Percentiles rank a stretch among this genome's conserved stretches.
These are phyloP conservation scores for Xiphophorus couchianus DNA, from an alignment of 2,113 vertebrate species.

Conservation along the genomic window DNA sequence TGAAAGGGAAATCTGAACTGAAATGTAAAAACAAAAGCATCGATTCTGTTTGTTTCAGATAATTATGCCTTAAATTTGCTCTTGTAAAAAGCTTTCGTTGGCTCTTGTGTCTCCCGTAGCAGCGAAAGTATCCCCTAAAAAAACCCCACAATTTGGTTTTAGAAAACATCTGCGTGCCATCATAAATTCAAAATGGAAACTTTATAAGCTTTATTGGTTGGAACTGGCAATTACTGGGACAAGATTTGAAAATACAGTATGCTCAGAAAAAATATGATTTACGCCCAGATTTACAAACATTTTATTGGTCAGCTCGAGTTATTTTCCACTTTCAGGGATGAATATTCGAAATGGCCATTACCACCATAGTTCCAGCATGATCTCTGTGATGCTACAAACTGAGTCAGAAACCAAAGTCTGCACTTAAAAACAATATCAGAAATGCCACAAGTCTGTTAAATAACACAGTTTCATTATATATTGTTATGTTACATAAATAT, in stretches of 20 bases:
- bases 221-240: slow-evolving; percentile 11
- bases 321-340: slow-evolving; percentile 64
- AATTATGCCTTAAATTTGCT: background rate
- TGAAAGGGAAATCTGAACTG: background rate
- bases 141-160: slow-evolving; percentile 20
- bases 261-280: slow-evolving; percentile 32
- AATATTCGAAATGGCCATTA: slow-evolving; percentile 54
- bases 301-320: slow-evolving; percentile 73
- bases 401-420: slow-evolving; percentile 32
- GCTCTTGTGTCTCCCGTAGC: background rate
- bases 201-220: slow-evolving; percentile 44
- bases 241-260: slow-evolving; percentile 20
- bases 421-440: slow-evolving; percentile 35
- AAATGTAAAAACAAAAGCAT: slow-evolving; percentile 5
- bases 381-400: slow-evolving; percentile 29
- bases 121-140: slow-evolving; percentile 19
- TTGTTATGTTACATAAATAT: slow-evolving; percentile 80
- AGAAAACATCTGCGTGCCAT: slow-evolving; percentile 18
- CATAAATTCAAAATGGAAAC: slow-evolving; percentile 47
- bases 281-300: slow-evolving; percentile 71
- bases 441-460: slow-evolving; percentile 69
- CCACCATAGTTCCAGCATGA: slow-evolving; percentile 59
- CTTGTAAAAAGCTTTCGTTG: slow-evolving; percentile 6
- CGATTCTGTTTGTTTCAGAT: slow-evolving; percentile 22
- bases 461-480: slow-evolving; percentile 78